Percentiles rank a stretch among this genome's conserved stretches.
phyloP scores from a whole-genome alignment of 2,113 vertebrate species.

The Podocnemis expansa region DNA sequence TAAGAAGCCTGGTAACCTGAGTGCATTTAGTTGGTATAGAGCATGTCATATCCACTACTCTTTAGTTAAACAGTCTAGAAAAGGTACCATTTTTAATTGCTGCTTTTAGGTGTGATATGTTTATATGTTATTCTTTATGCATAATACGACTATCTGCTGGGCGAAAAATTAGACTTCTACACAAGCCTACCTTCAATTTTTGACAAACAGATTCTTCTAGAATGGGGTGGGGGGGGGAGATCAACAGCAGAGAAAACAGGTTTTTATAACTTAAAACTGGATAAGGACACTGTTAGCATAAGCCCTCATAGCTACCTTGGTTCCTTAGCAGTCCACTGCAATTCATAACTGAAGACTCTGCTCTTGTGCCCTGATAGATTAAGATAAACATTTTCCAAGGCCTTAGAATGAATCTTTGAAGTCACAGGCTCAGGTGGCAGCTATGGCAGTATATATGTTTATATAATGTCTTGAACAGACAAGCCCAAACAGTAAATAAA shows the following conservation, averaged over 20 bases:
- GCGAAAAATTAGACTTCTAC: neutral
- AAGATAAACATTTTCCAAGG: conserved; percentile 42
- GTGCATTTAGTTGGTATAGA: neutral
- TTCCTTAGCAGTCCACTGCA: neutral
- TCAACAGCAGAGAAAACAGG: neutral
- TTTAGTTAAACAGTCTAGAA: neutral
- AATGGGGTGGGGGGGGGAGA: neutral
- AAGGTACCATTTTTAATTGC: neutral
- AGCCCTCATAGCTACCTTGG: neutral
- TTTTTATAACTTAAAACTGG: neutral
- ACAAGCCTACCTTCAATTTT: neutral
- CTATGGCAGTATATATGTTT: neutral
- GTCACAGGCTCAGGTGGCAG: conserved; percentile 56
- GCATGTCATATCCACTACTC: neutral
- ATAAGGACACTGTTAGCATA: neutral
- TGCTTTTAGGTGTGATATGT: neutral
- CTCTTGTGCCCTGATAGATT: neutral
- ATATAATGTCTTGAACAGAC: no score
- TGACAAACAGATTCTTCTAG: neutral
- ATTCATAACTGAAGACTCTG: neutral
- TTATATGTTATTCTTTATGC: neutral
- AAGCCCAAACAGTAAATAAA: no score
- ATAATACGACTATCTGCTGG: neutral
- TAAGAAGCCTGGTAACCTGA: neutral
- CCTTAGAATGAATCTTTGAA: conserved; percentile 21